These are phyloP conservation scores for Eremophila alpestris DNA, from an alignment of 2,797 vertebrate genomes.

Conservation along the genomic window DNA sequence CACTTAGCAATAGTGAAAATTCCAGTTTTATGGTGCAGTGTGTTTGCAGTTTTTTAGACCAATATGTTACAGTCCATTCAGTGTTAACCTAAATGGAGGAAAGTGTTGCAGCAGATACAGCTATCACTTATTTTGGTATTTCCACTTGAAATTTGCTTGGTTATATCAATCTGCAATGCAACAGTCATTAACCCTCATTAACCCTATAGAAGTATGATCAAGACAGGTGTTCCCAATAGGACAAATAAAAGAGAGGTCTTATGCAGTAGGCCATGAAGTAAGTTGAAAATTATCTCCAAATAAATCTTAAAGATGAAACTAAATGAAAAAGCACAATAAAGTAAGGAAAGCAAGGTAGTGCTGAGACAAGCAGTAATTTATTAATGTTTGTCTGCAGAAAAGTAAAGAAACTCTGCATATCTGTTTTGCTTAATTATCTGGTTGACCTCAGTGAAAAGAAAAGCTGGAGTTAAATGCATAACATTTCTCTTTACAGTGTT, in stretches of 20 bases:
- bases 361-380: conserved; percentile 52
- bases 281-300: conserved; percentile 35
- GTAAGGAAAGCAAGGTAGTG: neutral
- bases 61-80: neutral
- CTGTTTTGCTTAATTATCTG: conserved; percentile 76
- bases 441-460: conserved; percentile 71
- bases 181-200: conserved; percentile 70
- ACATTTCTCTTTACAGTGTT: conserved; percentile 53
- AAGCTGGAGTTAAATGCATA: conserved; percentile 72
- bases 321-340: neutral
- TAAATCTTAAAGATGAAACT: conserved; percentile 30
- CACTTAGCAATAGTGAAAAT: neutral
- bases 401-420: conserved; percentile 60
- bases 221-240: conserved; percentile 56
- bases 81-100: neutral
- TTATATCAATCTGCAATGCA: conserved; percentile 56
- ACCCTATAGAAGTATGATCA: conserved; percentile 32
- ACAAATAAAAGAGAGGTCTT: neutral
- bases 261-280: conserved; percentile 3
- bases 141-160: conserved; percentile 62
- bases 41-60: neutral
- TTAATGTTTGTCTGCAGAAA: conserved; percentile 72
- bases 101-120: neutral
- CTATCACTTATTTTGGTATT: neutral
- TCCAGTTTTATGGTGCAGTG: neutral